Evolutionary conservation across 2,113 vertebrate genomes (phyloP).

Genomic region (Bos taurus): DNA sequence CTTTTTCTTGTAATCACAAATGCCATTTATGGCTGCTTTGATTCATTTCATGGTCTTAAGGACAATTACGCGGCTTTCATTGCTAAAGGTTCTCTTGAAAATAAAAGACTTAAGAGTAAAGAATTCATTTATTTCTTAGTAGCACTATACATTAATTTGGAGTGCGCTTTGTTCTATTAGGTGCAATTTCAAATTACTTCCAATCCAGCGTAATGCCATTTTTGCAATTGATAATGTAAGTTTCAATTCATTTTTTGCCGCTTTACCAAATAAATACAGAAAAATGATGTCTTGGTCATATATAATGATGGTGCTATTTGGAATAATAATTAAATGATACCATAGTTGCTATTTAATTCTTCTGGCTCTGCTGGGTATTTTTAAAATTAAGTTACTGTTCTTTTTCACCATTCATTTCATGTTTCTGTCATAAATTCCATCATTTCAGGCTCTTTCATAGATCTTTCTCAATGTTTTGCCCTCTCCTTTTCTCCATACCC

Average conservation of each 20-base stretch:
- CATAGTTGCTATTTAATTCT: slow-evolving; percentile 56
- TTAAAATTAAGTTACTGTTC: slow-evolving; percentile 45
- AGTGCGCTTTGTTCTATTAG: slow-evolving; percentile 45
- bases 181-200: slow-evolving; percentile 63
- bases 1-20: slow-evolving; percentile 36
- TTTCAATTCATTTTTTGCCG: slow-evolving; percentile 39
- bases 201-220: slow-evolving; percentile 22
- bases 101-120: slow-evolving; percentile 60
- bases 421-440: slow-evolving; percentile 39
- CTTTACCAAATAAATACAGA: slow-evolving; percentile 53
- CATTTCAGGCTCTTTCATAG: not conserved
- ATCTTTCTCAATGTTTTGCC: not conserved
- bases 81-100: slow-evolving; percentile 56
- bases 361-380: not conserved
- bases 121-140: slow-evolving; percentile 53
- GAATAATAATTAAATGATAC: slow-evolving; percentile 64
- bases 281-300: slow-evolving; percentile 48
- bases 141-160: slow-evolving; percentile 61
- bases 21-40: slow-evolving; percentile 31
- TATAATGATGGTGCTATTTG: slow-evolving; percentile 43
- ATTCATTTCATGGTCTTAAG: slow-evolving; percentile 55
- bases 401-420: slow-evolving; percentile 41
- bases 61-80: slow-evolving; percentile 49
- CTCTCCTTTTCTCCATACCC: not conserved
- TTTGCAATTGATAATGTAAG: slow-evolving; percentile 42